A percentile compares a stretch with the other conserved stretches of the same genome.
These are phyloP conservation scores for Triplophysa rosa DNA, from an alignment of 2,113 vertebrate genomes.

Conservation along the genomic window DNA sequence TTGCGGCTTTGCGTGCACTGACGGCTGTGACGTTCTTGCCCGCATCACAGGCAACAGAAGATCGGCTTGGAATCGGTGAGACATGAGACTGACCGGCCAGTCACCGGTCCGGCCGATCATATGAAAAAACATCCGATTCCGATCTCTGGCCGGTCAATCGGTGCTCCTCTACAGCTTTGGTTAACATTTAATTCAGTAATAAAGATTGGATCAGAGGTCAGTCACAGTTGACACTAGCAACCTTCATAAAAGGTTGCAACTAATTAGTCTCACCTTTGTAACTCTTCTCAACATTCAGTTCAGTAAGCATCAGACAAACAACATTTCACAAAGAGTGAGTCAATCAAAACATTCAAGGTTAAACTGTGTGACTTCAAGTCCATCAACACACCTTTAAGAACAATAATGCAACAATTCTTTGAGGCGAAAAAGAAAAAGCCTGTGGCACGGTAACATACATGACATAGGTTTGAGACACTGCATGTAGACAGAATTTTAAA, in stretches of 20 bases:
- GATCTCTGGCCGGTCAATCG: no score
- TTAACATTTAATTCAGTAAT: slow-evolving; percentile 9
- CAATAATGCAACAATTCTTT: neutral
- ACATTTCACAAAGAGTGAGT: neutral
- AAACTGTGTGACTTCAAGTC: slow-evolving; percentile 22
- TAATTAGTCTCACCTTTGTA: neutral
- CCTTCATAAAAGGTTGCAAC: neutral
- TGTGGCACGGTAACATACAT: neutral
- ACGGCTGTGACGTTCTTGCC: no score
- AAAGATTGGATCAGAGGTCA: slow-evolving; percentile 14
- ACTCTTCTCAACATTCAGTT: neutral
- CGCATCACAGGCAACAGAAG: no score
- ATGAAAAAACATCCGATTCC: no score
- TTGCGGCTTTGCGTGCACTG: no score
- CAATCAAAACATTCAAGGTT: neutral
- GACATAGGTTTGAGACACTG: neutral
- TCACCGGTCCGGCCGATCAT: no score
- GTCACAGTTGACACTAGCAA: neutral
- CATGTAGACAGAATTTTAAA: neutral
- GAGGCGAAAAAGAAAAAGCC: neutral
- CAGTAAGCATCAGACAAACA: neutral
- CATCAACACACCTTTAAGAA: slow-evolving; percentile 8
- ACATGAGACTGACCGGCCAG: no score
- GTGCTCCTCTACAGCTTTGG: no score
- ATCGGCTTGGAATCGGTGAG: no score